Conservation (phyloP, 1,140 invertebrate species). For the Macrotrachela quadricornifera region DNA sequence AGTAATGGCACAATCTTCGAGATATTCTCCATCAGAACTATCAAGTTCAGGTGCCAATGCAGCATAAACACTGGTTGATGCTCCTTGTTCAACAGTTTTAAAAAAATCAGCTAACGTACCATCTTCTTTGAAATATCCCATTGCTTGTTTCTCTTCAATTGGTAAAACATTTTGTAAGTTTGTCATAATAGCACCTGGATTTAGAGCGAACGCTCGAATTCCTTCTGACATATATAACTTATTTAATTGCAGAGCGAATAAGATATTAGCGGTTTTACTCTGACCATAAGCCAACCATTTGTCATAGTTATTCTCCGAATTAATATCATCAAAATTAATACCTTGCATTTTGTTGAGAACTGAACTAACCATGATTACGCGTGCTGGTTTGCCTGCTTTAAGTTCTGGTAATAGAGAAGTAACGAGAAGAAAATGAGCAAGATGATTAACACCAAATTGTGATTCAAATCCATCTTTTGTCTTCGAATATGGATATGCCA, state of each 20-base stretch:
- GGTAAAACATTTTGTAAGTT: too few relatives aligned
- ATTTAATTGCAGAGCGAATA: conserved; percentile 12
- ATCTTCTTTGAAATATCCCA: too few relatives aligned
- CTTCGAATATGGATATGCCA: background rate
- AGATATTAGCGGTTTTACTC: conserved; percentile 21
- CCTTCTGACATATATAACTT: background rate
- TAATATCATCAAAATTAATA: conserved; percentile 8
- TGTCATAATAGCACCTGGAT: background rate
- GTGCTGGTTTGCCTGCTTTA: background rate
- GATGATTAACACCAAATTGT: conserved; percentile 35
- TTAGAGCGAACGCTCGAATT: background rate
- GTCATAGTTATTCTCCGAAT: conserved; percentile 1
- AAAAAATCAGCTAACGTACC: too few relatives aligned
- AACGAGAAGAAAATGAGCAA: conserved; percentile 25
- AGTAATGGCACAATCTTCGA: too few relatives aligned
- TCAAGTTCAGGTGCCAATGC: too few relatives aligned
- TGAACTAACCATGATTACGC: conserved; percentile 16
- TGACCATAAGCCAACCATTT: conserved; percentile 11
- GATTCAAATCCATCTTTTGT: conserved; percentile 54
- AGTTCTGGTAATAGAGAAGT: conserved; percentile 12
- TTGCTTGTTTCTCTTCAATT: too few relatives aligned
- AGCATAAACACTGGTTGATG: too few relatives aligned
- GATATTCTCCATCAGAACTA: too few relatives aligned
- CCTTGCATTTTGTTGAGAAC: conserved; percentile 10
- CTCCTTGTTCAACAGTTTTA: too few relatives aligned